Conservation (phyloP, 2,797 vertebrate species). For the Telmatherina bonti region DNA sequence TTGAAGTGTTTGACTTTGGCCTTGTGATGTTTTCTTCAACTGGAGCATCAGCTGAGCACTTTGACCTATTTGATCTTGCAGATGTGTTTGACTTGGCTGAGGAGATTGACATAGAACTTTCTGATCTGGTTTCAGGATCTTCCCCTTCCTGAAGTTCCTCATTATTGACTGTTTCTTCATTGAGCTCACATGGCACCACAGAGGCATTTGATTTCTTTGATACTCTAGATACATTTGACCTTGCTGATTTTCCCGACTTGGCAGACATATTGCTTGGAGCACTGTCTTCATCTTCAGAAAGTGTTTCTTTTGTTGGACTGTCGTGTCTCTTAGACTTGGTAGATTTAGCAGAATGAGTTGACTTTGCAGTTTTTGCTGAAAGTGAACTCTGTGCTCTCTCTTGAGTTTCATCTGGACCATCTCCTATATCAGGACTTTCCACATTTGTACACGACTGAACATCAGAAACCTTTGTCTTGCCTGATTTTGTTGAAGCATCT, state of each 20-base stretch:
- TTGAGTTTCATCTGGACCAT: slow-evolving; percentile 23
- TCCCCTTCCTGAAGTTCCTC: slow-evolving; percentile 28
- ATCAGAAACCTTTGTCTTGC: slow-evolving; percentile 38
- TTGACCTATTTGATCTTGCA: slow-evolving; percentile 41
- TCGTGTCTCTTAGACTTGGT: slow-evolving; percentile 21
- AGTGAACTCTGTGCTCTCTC: slow-evolving; percentile 51
- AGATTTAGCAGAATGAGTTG: slow-evolving; percentile 48
- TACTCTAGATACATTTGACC: slow-evolving; percentile 57
- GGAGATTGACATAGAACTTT: slow-evolving; percentile 55
- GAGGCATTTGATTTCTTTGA: slow-evolving; percentile 52
- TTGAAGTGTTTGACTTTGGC: slow-evolving; percentile 54
- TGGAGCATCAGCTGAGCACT: slow-evolving; percentile 21
- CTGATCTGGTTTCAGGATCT: slow-evolving; percentile 52
- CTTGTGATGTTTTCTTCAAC: slow-evolving; percentile 21
- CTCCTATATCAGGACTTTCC: slow-evolving; percentile 5
- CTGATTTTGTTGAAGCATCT: slow-evolving; percentile 23
- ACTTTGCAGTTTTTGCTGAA: slow-evolving; percentile 56
- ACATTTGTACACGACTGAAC: slow-evolving; percentile 1
- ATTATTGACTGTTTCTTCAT: slow-evolving; percentile 20
- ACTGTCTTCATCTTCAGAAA: slow-evolving; percentile 25
- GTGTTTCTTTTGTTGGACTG: background rate
- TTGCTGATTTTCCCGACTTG: slow-evolving; percentile 51
- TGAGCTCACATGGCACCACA: slow-evolving; percentile 6
- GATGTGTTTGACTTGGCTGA: slow-evolving; percentile 59
- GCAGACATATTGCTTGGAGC: slow-evolving; percentile 48